Conservation (phyloP, 2,113 vertebrate genomes). For the Oreotrochilus melanogaster region DNA sequence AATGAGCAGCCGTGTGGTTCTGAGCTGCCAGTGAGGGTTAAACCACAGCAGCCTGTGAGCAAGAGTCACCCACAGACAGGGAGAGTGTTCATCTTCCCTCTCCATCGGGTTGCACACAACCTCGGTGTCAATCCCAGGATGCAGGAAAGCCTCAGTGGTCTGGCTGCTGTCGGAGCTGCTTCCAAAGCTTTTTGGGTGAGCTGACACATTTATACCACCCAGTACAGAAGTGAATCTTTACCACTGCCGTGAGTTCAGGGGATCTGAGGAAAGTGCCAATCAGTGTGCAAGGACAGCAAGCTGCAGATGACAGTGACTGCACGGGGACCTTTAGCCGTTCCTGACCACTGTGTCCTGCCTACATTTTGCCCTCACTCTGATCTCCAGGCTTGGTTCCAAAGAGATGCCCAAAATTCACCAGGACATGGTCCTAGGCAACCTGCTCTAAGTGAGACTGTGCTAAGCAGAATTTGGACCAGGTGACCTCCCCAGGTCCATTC, state of each 20-base stretch:
- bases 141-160: background rate
- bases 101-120: accelerated
- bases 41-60: background rate
- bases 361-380: accelerated
- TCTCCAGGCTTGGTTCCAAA: background rate
- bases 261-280: background rate
- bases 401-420: background rate
- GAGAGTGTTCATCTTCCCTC: background rate
- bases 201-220: background rate
- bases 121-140: no score
- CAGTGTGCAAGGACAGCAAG: background rate
- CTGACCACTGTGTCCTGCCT: background rate
- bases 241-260: background rate
- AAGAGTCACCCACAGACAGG: accelerated
- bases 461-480: no score
- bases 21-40: background rate
- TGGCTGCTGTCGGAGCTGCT: accelerated
- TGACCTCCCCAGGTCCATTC: background rate
- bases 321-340: no score
- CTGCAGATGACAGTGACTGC: background rate
- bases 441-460: no score
- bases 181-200: background rate
- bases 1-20: background rate
- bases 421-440: no score
- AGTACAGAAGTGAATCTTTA: background rate